phyloP scores from a whole-genome alignment of 2,888 invertebrate species.

The Agrilus mali region DNA sequence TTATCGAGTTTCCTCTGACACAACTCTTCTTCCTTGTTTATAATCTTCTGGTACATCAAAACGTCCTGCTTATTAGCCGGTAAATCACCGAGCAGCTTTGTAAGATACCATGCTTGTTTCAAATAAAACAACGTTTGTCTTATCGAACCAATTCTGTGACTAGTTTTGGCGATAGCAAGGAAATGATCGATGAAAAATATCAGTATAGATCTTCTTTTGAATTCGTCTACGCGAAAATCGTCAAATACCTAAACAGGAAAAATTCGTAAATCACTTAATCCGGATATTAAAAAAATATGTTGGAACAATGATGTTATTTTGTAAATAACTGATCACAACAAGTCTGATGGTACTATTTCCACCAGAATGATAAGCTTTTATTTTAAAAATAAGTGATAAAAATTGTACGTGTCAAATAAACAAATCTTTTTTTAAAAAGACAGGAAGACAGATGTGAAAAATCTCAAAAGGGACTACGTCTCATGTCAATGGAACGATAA shows the following conservation, averaged over 20 bases:
- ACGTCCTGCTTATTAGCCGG: slow-evolving; percentile 42
- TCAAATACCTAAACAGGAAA: slow-evolving; percentile 24
- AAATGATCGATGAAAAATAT: slow-evolving; percentile 62
- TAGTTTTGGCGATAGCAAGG: slow-evolving; percentile 53
- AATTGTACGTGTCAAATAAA: too few relatives aligned
- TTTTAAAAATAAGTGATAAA: too few relatives aligned
- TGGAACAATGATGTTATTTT: too few relatives aligned
- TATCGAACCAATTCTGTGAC: slow-evolving; percentile 46
- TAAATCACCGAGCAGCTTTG: slow-evolving; percentile 46
- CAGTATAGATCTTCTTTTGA: slow-evolving; percentile 48
- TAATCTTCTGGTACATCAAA: slow-evolving; percentile 39
- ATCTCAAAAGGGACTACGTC: too few relatives aligned
- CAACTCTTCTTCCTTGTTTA: slow-evolving; percentile 40
- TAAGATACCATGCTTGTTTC: slow-evolving; percentile 55
- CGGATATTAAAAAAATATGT: too few relatives aligned
- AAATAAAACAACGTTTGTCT: slow-evolving; percentile 54
- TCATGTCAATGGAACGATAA: too few relatives aligned
- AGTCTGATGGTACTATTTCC: too few relatives aligned
- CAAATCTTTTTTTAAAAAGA: too few relatives aligned
- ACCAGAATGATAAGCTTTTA: too few relatives aligned
- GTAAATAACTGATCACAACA: too few relatives aligned
- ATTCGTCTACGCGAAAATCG: slow-evolving; percentile 36
- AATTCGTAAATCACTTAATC: too few relatives aligned
- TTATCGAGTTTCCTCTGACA: slow-evolving; percentile 36
- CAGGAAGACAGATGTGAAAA: too few relatives aligned